Evolutionary conservation across 1,140 invertebrate species (phyloP).

Genomic region (Aradophagus sp.): DNA sequence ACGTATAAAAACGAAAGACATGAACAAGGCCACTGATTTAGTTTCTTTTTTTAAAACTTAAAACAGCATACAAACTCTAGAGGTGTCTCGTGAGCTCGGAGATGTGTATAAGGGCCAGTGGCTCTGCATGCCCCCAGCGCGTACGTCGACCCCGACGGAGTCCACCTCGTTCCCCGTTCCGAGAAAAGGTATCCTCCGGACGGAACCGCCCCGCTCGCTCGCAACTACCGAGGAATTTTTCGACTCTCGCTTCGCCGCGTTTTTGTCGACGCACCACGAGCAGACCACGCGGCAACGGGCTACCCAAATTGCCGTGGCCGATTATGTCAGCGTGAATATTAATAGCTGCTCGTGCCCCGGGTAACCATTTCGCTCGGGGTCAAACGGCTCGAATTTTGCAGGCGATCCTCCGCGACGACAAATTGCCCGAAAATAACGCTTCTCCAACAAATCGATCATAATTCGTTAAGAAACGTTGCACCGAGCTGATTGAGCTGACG

Average conservation of each 20-base stretch:
- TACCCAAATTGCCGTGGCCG: slow-evolving; percentile 20
- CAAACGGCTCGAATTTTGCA: neutral
- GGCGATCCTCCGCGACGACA: too few species aligned
- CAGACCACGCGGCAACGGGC: slow-evolving; percentile 21
- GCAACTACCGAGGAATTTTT: slow-evolving; percentile 26
- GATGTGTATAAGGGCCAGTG: slow-evolving; percentile 72
- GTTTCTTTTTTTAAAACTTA: too few species aligned
- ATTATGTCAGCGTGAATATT: slow-evolving; percentile 36
- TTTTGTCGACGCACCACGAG: slow-evolving; percentile 27
- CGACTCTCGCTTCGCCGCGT: slow-evolving; percentile 47
- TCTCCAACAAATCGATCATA: too few species aligned
- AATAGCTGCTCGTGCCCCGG: slow-evolving; percentile 12
- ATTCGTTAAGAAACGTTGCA: too few species aligned
- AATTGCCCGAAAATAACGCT: too few species aligned
- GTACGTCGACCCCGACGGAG: slow-evolving; percentile 65
- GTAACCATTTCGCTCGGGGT: neutral
- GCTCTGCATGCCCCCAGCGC: slow-evolving; percentile 73
- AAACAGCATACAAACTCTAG: too few species aligned
- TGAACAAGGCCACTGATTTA: too few species aligned
- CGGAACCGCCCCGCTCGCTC: slow-evolving; percentile 39
- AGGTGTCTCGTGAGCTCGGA: too few species aligned
- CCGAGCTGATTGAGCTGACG: too few species aligned
- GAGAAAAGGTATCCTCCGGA: slow-evolving; percentile 36
- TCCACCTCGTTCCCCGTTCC: slow-evolving; percentile 51
- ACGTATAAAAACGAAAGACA: too few species aligned